Evolutionary conservation across 1,140 invertebrate species (phyloP), one percentile per base, ranked within the genome.

Genomic region (Hyposmocoma kahamanoa): DNA sequence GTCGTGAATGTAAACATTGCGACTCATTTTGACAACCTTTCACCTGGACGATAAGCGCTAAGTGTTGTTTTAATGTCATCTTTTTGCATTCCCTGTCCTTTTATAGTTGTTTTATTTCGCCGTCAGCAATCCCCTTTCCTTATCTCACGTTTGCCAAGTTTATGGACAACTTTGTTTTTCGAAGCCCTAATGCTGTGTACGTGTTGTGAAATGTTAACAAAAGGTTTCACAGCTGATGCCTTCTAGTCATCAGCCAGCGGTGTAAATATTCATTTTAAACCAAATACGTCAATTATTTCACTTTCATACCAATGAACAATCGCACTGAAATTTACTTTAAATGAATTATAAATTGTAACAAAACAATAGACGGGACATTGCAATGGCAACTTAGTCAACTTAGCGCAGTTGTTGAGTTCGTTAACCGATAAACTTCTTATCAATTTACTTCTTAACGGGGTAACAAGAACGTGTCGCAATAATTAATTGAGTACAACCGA

Each of bases 381-480:
- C n/a, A n/a, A n/a, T n/a, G n/a, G n/a, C n/a, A n/a, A n/a, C 3
- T 10, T 42, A 44, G 44, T 47, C 45, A 62, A 50, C 53, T 63
- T 70, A 65, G 55, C 62, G 57, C 61, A 70, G 68, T 57, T 62
- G 48, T 62, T 60, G 55, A 78, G 74, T 72, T 84, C 69, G 59
- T 56, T 70, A 67, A 34, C 62, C 80, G 76, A 84, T 81, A 81
- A 68, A 62, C 30, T 57, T 52, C 63, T 75, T 80, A 83, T 80
- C 76, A 74, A 62, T 59, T 66, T 76, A 79, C 70, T 74, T 78
- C 72, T 59, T 67, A 67, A 63, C 47, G 60, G 52, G 56, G 50
- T 65, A 75, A 77, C 52, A 49, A 58, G 62, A 53, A 26, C 62
- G 50, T 62, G 50, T 59, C 50, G 65, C 62, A 67, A 67, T 52